phyloP scores from a whole-genome alignment of 2,797 vertebrate species.

The Spinus pinus region DNA sequence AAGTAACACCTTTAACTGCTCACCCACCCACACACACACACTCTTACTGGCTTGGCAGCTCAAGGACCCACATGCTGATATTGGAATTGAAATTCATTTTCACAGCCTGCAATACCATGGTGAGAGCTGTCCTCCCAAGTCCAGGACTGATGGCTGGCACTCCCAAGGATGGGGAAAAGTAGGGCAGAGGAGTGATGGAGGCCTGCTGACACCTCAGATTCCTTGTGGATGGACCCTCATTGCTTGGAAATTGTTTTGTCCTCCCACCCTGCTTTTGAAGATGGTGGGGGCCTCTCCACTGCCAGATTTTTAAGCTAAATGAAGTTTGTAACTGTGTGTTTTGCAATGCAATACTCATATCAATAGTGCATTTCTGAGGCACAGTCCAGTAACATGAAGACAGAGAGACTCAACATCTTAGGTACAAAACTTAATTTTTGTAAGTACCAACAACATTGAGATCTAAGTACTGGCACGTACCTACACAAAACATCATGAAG shows the following conservation, averaged over 20 bases:
- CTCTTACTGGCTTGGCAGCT: neutral
- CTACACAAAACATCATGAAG: neutral
- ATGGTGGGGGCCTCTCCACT: accelerated
- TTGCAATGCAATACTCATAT: neutral
- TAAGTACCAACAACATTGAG: neutral
- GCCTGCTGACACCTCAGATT: neutral
- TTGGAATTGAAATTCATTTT: neutral
- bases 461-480: neutral
- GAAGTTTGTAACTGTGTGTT: neutral
- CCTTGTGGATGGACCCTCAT: neutral
- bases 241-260: neutral
- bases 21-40: neutral
- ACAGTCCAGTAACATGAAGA: neutral
- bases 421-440: neutral
- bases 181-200: neutral
- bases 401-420: neutral
- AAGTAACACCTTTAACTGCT: neutral
- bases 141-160: neutral
- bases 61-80: neutral
- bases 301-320: neutral
- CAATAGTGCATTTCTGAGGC: neutral
- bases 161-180: neutral
- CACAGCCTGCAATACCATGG: neutral
- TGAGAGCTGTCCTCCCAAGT: neutral
- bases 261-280: neutral